These are phyloP conservation scores for Cygnus buccinator DNA, from an alignment of 2,113 vertebrate genomes.

Conservation along the genomic window DNA sequence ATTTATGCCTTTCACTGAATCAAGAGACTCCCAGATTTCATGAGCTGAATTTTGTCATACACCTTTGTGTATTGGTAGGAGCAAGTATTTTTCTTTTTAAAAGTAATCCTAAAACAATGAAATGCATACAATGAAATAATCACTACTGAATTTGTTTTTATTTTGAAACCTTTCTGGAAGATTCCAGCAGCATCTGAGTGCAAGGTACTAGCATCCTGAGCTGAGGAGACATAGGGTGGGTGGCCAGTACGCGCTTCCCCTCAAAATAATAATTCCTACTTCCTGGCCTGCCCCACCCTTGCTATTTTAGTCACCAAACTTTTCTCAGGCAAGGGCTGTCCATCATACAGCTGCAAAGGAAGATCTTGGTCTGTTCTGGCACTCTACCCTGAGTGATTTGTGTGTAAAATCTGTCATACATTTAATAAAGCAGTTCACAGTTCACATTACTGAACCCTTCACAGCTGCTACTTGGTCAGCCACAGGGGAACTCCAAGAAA, in stretches of 20 bases:
- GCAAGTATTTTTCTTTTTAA: not conserved
- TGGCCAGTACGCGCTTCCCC: not conserved
- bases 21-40: not conserved
- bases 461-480: not conserved
- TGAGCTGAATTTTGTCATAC: not conserved
- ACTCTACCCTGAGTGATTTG: not conserved
- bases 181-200: not conserved
- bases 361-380: not conserved
- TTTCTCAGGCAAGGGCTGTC: not conserved
- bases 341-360: not conserved
- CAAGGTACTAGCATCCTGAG: not conserved
- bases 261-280: slow-evolving; percentile 29
- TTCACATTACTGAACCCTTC: not conserved
- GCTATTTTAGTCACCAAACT: slow-evolving; percentile 5
- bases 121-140: not conserved
- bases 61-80: not conserved
- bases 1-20: not conserved
- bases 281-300: slow-evolving; percentile 37
- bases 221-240: not conserved
- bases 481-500: not conserved
- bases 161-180: not conserved
- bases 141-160: not conserved
- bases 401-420: not conserved
- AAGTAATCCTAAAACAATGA: not conserved
- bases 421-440: not conserved